Evolutionary conservation across 1,140 invertebrate genomes (phyloP).

Genomic region (Mamestra configurata): DNA sequence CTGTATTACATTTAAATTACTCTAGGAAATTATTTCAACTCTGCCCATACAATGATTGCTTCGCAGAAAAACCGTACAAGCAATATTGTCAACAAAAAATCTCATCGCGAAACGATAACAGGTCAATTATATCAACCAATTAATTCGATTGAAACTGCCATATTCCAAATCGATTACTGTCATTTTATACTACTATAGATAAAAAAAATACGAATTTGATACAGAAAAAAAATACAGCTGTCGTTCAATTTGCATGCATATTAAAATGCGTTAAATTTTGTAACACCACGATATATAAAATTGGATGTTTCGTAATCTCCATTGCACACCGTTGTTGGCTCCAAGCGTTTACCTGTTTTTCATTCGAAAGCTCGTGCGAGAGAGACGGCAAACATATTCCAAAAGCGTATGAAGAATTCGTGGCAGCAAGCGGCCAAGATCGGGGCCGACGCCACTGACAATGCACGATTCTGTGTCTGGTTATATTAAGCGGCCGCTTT

Average conservation of each 20-base stretch:
- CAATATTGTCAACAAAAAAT: constrained; percentile 25
- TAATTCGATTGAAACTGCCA: constrained; percentile 22
- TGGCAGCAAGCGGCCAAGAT: constrained; percentile 77
- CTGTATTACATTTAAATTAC: constrained; percentile 2
- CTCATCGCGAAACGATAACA: constrained; percentile 18
- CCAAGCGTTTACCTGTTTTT: constrained; percentile 81
- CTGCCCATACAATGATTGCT: neutral
- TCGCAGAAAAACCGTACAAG: neutral
- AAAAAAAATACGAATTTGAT: constrained; percentile 10
- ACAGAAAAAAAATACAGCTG: constrained; percentile 18
- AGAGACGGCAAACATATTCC: constrained; percentile 73
- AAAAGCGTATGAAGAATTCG: constrained; percentile 76
- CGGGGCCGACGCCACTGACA: constrained; percentile 82
- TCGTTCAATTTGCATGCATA: constrained; percentile 53
- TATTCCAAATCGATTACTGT: constrained; percentile 26
- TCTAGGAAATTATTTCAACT: neutral
- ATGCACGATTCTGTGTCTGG: constrained; percentile 84
- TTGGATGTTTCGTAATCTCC: constrained; percentile 61
- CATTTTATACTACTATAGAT: neutral
- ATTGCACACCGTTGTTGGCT: constrained; percentile 61
- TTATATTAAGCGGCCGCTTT: constrained; percentile 75
- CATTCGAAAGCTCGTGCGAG: constrained; percentile 70
- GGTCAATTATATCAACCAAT: constrained; percentile 24
- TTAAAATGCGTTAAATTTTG: constrained; percentile 58
- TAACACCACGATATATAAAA: constrained; percentile 56